A percentile compares a stretch with the other conserved stretches of the same genome.
phyloP scores from a whole-genome alignment of 2,797 vertebrate species.

The Sebastes steindachneri region DNA sequence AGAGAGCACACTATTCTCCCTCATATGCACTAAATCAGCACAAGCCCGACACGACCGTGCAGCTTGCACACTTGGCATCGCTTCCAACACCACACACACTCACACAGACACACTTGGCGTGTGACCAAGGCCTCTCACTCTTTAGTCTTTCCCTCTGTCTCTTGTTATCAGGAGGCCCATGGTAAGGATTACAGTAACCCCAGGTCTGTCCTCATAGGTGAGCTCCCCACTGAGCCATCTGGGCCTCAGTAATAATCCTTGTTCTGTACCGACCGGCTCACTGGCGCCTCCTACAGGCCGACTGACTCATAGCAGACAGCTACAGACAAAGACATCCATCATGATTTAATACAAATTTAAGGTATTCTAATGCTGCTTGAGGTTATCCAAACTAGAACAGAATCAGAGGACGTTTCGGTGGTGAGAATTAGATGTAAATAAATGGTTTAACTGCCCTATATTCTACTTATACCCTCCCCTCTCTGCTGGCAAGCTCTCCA shows the following conservation, averaged over 20 bases:
- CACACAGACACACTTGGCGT: slow-evolving; percentile 61
- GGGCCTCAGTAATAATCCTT: slow-evolving; percentile 60
- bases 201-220: slow-evolving; percentile 77
- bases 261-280: background rate
- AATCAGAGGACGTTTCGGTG: too few relatives aligned
- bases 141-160: slow-evolving; percentile 52
- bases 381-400: background rate
- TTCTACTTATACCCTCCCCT: background rate
- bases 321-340: slow-evolving; percentile 31
- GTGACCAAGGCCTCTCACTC: slow-evolving; percentile 65
- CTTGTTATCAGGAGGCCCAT: slow-evolving; percentile 71
- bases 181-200: slow-evolving; percentile 80
- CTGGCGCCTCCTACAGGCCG: slow-evolving; percentile 54
- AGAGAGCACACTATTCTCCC: slow-evolving; percentile 46
- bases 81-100: slow-evolving; percentile 38
- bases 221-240: slow-evolving; percentile 79
- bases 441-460: background rate
- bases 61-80: slow-evolving; percentile 69
- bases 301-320: background rate
- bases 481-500: slow-evolving; percentile 5
- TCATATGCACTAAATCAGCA: slow-evolving; percentile 52
- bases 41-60: slow-evolving; percentile 37
- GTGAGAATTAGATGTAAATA: background rate
- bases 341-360: background rate
- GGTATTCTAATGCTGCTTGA: background rate